Conservation (phyloP, 2,888 invertebrate genomes). For the Nysson spinosus region DNA sequence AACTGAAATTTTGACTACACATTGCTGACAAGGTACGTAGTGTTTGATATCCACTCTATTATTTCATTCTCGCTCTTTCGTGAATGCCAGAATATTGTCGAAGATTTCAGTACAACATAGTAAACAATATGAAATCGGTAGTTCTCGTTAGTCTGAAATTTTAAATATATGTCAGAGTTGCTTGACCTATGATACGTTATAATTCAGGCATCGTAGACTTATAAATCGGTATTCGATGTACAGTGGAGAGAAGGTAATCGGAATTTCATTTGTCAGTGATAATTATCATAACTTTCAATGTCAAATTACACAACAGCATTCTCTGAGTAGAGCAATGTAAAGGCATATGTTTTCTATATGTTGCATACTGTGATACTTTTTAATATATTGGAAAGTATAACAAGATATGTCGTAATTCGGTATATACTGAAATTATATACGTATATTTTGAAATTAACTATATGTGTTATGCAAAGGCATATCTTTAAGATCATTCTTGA, state of each 20-base stretch:
- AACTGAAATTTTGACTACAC: conserved; percentile 43
- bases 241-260: not conserved
- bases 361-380: conserved; percentile 22
- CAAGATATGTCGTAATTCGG: too few relatives aligned
- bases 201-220: conserved; percentile 26
- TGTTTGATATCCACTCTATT: conserved; percentile 1
- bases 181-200: conserved; percentile 40
- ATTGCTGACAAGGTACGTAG: conserved; percentile 37
- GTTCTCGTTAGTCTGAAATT: conserved; percentile 36
- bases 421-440: too few relatives aligned
- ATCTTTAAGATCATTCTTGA: too few relatives aligned
- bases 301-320: conserved; percentile 21
- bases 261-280: conserved; percentile 7
- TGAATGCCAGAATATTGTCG: not conserved
- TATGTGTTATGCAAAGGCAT: too few relatives aligned
- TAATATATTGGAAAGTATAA: conserved; percentile 11
- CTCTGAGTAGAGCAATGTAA: conserved; percentile 4
- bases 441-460: too few relatives aligned
- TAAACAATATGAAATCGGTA: conserved; percentile 18
- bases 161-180: conserved; percentile 44
- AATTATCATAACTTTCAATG: conserved; percentile 12
- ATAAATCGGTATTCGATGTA: conserved; percentile 17
- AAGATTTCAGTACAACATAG: conserved; percentile 4
- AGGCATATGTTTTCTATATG: conserved; percentile 33
- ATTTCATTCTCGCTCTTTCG: conserved; percentile 6